Evolutionary conservation across 2,888 invertebrate genomes (phyloP).

Genomic region (Linnaemya tessellans): DNA sequence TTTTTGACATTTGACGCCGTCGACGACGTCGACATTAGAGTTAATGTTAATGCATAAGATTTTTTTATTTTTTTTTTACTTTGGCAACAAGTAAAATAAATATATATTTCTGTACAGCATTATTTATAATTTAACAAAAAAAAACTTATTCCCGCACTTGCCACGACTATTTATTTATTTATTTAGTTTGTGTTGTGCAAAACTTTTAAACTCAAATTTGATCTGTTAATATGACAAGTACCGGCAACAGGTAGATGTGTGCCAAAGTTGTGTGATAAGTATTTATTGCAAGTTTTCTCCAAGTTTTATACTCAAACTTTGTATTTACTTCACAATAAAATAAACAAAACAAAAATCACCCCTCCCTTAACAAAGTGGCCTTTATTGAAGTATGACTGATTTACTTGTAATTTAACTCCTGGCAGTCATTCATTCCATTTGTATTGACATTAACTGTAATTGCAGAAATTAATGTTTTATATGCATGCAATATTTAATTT

Average conservation of each 20-base stretch:
- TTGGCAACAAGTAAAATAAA: too few relatives aligned
- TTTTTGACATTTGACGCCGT: too few relatives aligned
- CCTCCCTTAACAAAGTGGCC: too few relatives aligned
- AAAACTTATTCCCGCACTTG: not conserved
- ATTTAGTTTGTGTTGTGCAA: not conserved
- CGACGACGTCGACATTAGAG: too few relatives aligned
- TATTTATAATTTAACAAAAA: not conserved
- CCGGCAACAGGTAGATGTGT: not conserved
- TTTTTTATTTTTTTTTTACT: too few relatives aligned
- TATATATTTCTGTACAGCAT: too few relatives aligned
- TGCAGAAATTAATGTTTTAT: constrained; percentile 10
- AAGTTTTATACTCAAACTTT: not conserved
- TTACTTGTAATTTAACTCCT: not conserved
- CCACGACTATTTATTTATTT: not conserved
- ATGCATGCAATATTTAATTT: constrained; percentile 15
- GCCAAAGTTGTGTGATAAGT: not conserved
- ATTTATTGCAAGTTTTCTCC: not conserved
- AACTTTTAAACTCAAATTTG: not conserved
- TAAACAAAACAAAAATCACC: not conserved
- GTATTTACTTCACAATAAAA: not conserved
- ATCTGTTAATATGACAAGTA: not conserved
- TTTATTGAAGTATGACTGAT: not conserved
- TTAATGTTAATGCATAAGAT: too few relatives aligned
- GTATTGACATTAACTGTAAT: constrained; percentile 31
- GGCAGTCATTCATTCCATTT: not conserved